Base-by-base conservation (phyloP, 1,140 invertebrate species). In the Paralvinella palmiformis region DNA sequence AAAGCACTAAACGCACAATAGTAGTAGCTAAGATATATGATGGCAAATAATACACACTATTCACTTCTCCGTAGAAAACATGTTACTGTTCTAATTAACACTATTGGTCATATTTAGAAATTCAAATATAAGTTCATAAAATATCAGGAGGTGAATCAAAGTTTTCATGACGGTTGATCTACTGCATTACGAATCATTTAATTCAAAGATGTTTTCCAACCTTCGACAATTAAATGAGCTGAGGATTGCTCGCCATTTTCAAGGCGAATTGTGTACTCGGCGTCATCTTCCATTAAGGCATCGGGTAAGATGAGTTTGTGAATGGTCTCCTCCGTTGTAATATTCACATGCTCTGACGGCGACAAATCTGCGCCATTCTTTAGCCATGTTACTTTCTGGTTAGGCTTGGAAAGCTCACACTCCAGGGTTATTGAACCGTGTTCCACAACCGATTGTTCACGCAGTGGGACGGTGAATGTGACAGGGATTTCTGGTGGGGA, bases 151-250 rank as follows among this genome's bases (percentile, higher is more conserved):
- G 37, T 41, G 37, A 41, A n/a, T n/a, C 37, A 41, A n/a, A n/a
- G 37, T 41, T 10, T 41, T 41, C n/a, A n/a, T n/a, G n/a, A n/a
- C n/a, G n/a, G n/a, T n/a, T n/a, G n/a, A n/a, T n/a, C n/a, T n/a
- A n/a, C n/a, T n/a, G n/a, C n/a, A n/a, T n/a, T n/a, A n/a, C n/a
- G n/a, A n/a, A n/a, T n/a, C n/a, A n/a, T n/a, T n/a, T n/a, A n/a
- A n/a, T n/a, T n/a, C n/a, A n/a, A n/a, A n/a, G n/a, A n/a, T n/a
- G n/a, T n/a, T n/a, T 41, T 13, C 75, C 74, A 81, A 91, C 89
- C 86, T 86, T 94, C 88, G 37, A 95, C 87, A 83, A 88, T 89
- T 27, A 96, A 80, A 82, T 88, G 90, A 1, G 91, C 91, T 0
- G 86, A 86, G 37, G 91, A 91, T 57, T 84, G 86, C 75, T 88